phyloP scores from a whole-genome alignment of 1,140 invertebrate genomes.

The Zaprionus taronus region DNA sequence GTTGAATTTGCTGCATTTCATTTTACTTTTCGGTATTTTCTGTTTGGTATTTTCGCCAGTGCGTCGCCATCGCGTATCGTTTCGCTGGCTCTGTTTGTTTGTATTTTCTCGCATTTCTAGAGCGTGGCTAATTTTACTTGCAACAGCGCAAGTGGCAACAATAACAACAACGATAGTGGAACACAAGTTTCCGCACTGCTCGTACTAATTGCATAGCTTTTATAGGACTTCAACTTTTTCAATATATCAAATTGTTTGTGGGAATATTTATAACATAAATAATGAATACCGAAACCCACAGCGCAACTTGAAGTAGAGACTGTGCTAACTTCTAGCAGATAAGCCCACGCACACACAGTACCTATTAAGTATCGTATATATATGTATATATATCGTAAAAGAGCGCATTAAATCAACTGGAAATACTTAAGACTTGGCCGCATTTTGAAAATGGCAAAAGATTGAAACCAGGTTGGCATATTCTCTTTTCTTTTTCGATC shows the following conservation, averaged over 20 bases:
- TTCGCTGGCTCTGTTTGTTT: conserved; percentile 25
- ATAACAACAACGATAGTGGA: not conserved
- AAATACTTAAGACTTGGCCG: conserved; percentile 52
- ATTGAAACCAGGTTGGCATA: conserved; percentile 72
- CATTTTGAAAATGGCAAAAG: conserved; percentile 35
- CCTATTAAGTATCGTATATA: conserved; percentile 10
- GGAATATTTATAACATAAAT: not conserved
- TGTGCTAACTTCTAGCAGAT: conserved; percentile 55
- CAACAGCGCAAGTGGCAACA: conserved; percentile 26
- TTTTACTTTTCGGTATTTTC: conserved; percentile 16
- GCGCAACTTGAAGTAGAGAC: conserved; percentile 7
- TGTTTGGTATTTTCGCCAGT: conserved; percentile 19
- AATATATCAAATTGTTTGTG: not conserved
- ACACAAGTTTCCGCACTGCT: conserved; percentile 34
- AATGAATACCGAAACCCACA: conserved; percentile 20
- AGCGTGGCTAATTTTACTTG: conserved; percentile 63
- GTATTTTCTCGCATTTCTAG: conserved; percentile 51
- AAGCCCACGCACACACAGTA: conserved; percentile 57
- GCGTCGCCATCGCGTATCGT: conserved; percentile 24
- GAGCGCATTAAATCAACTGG: conserved; percentile 69
- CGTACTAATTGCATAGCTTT: conserved; percentile 34
- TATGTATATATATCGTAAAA: not conserved
- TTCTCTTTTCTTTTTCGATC: conserved; percentile 51
- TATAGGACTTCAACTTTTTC: not conserved
- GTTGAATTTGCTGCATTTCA: not conserved